Conservation (phyloP, 2,113 vertebrate genomes). For the Mionectes macconnelli region DNA sequence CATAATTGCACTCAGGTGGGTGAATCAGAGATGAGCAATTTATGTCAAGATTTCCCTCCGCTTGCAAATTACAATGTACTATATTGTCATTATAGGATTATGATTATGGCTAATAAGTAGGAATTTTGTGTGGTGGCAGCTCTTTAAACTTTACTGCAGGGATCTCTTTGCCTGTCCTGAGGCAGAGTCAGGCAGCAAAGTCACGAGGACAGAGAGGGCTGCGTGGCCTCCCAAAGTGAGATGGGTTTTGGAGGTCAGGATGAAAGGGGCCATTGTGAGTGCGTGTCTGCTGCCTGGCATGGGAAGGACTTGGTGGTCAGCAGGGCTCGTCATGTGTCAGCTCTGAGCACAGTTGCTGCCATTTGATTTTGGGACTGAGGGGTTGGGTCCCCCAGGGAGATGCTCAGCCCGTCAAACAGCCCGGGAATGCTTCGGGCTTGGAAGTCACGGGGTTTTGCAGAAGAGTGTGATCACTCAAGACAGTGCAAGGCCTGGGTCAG, state of each 20-base stretch:
- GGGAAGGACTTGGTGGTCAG: not conserved
- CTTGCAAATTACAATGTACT: not conserved
- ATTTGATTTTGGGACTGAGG: not conserved
- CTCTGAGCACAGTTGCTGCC: not conserved
- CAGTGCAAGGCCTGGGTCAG: not conserved
- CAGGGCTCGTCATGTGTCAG: not conserved
- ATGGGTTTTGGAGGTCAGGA: not conserved
- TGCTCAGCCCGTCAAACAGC: not conserved
- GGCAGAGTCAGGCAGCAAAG: not conserved
- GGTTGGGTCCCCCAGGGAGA: not conserved
- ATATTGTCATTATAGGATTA: not conserved
- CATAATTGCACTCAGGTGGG: not conserved
- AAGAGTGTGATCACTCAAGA: not conserved
- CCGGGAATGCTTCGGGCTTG: not conserved
- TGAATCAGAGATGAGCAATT: constrained; percentile 1
- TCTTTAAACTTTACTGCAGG: not conserved
- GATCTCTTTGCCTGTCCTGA: not conserved
- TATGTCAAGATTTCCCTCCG: not conserved
- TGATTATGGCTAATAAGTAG: not conserved
- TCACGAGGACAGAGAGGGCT: not conserved
- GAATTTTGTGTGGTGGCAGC: not conserved
- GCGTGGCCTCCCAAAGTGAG: not conserved
- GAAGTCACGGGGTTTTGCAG: not conserved
- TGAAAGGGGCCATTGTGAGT: not conserved
- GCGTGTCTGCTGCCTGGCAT: not conserved